Conservation (phyloP, 2,888 invertebrate genomes). For the Rotaria macrura region DNA sequence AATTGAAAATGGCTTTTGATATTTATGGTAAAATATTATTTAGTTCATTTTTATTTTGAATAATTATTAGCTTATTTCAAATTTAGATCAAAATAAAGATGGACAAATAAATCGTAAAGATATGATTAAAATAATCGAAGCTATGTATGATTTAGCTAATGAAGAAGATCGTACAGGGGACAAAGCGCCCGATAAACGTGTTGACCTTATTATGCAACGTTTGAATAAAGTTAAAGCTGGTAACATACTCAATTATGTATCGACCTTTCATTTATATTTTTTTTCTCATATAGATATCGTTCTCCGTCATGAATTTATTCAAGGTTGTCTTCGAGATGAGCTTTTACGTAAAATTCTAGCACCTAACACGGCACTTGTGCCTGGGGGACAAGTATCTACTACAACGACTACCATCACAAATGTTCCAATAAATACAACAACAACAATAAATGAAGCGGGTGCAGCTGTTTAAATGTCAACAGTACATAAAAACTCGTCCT, state of each 20-base stretch:
- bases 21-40: slow-evolving; percentile 75
- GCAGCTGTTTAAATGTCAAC: neutral
- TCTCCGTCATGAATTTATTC: neutral
- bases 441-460: neutral
- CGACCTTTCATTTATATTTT: neutral
- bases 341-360: slow-evolving; percentile 9
- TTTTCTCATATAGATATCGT: neutral
- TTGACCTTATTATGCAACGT: neutral
- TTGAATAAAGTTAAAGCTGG: neutral
- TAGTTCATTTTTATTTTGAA: neutral
- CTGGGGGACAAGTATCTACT: neutral
- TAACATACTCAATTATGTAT: neutral
- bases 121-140: slow-evolving; percentile 5
- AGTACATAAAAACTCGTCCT: neutral
- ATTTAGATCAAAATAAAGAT: slow-evolving; percentile 17
- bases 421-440: neutral
- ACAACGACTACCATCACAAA: neutral
- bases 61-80: neutral
- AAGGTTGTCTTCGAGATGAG: slow-evolving; percentile 16
- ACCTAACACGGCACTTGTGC: neutral
- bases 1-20: slow-evolving; percentile 93
- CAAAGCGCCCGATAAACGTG: neutral
- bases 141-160: slow-evolving; percentile 23
- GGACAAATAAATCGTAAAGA: slow-evolving; percentile 17
- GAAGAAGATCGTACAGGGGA: slow-evolving; percentile 15